Evolutionary conservation across 1,140 invertebrate species (phyloP), one percentile per base, ranked within the genome.

Genomic region (Euura lappo): DNA sequence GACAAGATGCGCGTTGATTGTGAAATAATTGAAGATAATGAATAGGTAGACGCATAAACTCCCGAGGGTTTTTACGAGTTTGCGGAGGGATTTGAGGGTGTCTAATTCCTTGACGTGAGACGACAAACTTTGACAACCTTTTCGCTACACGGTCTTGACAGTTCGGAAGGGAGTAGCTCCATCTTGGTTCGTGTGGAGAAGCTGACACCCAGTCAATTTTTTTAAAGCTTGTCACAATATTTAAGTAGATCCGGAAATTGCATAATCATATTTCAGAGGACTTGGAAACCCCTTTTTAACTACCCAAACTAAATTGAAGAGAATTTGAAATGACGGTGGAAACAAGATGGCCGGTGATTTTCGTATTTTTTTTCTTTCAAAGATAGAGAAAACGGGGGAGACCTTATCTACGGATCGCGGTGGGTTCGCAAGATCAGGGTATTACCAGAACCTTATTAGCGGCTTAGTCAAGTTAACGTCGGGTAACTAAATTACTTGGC

Each of bases 381-480:
- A 60, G 3, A 60, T n/a, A n/a, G 51, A 11, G 51, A n/a, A 60
- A 60, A 28, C 28, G 28, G 28, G 51, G 3, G 13, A 60, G 13
- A 60, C 65, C 64, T 51, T 44, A 45, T 78, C 73, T 70, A 71
- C 65, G 74, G 71, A 77, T 76, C 72, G 71, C 74, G 70, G 65
- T 45, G 74, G 72, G 66, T 74, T 60, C 72, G 69, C 69, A 74
- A 71, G 73, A 74, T 72, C 69, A 44, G 43, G 68, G 72, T 79
- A 77, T 79, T 79, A 79, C 45, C 70, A 51, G 65, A 79, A 80
- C 75, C 66, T 79, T 75, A 79, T 80, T 78, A 80, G 73, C 74
- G 78, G 74, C 76, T 76, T 78, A 80, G 76, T 71, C 64, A 72
- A 79, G 73, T 79, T 79, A 60, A 76, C 72, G 60, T 65, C 69